Conservation (phyloP, 2,797 vertebrate genomes). For the Karalla daura region DNA sequence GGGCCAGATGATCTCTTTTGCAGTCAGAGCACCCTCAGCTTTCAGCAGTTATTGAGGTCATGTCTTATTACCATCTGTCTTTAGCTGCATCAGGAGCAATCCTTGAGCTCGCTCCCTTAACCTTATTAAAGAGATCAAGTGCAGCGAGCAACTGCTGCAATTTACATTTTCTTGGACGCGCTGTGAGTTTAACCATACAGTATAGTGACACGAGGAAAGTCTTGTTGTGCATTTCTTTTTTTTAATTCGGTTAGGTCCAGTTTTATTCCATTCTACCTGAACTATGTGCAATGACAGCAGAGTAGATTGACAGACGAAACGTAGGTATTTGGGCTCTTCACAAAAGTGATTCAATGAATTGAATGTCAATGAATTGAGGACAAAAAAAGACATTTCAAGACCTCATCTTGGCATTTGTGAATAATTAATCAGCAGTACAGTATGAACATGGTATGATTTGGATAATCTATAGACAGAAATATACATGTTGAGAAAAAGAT, state of each 20-base stretch:
- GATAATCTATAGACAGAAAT: too few relatives aligned
- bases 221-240: conserved; percentile 1
- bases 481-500: too few relatives aligned
- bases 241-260: too few relatives aligned
- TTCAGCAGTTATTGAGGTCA: conserved; percentile 68
- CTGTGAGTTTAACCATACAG: conserved; percentile 34
- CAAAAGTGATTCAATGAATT: too few relatives aligned
- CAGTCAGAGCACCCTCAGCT: conserved; percentile 56
- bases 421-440: too few relatives aligned
- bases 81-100: conserved; percentile 63
- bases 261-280: not conserved
- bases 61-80: conserved; percentile 79
- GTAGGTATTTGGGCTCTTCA: too few relatives aligned
- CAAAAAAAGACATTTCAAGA: not conserved
- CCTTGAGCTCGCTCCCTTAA: conserved; percentile 59
- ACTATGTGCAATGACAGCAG: too few relatives aligned
- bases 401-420: too few relatives aligned
- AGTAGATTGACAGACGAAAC: too few relatives aligned
- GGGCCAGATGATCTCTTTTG: conserved; percentile 54
- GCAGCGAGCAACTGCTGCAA: conserved; percentile 40
- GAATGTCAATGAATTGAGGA: too few relatives aligned
- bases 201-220: conserved; percentile 6
- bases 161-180: conserved; percentile 42
- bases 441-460: too few relatives aligned
- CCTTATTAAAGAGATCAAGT: conserved; percentile 68